Percentiles rank a stretch among this genome's conserved stretches.
Evolutionary conservation across 2,113 vertebrate genomes (phyloP).

Genomic region (Thymallus thymallus): DNA sequence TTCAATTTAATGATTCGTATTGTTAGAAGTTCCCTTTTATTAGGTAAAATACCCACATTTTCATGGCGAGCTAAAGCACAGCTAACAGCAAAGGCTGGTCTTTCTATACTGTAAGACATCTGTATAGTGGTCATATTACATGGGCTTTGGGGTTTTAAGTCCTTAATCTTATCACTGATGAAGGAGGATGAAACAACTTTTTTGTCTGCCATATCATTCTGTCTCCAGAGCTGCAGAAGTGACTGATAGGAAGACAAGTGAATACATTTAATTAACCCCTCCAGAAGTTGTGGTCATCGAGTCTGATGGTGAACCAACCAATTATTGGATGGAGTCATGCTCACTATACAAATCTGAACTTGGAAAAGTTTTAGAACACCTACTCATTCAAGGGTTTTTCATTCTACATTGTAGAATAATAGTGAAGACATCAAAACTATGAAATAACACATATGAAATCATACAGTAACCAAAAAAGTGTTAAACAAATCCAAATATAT

Average conservation of each 20-base stretch:
- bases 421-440: no score
- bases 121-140: background rate
- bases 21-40: constrained; percentile 13
- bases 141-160: background rate
- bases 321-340: background rate
- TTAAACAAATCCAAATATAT: no score
- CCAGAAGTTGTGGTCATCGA: background rate
- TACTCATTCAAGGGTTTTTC: no score
- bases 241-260: background rate
- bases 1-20: constrained; percentile 22
- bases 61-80: background rate
- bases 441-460: no score
- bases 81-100: background rate
- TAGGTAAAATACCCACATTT: constrained; percentile 12
- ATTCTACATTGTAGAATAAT: no score
- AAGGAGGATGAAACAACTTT: no score
- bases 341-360: no score
- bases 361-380: no score
- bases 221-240: background rate
- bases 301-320: background rate
- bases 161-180: background rate
- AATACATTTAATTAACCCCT: background rate
- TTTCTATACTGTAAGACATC: background rate
- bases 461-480: no score
- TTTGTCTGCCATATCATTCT: background rate